Evolutionary conservation across 2,113 vertebrate genomes (phyloP).

Genomic region (Cinclus cinclus): DNA sequence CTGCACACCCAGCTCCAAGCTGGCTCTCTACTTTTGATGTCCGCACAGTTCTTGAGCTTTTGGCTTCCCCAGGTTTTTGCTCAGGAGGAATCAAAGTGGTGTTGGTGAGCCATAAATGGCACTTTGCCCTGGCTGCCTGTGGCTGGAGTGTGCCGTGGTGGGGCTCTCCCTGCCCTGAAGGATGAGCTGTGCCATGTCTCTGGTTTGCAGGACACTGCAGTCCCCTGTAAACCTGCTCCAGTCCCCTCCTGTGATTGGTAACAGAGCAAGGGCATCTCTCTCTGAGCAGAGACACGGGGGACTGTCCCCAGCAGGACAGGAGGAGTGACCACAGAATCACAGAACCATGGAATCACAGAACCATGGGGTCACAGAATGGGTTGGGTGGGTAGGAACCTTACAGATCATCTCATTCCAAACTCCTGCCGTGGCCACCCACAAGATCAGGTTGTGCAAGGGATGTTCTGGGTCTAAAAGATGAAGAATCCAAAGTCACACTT

Average conservation of each 20-base stretch:
- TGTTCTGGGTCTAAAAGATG: neutral
- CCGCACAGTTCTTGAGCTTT: neutral
- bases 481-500: neutral
- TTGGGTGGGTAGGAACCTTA: neutral
- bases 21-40: rapidly evolving
- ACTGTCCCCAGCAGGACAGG: neutral
- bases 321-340: neutral
- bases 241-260: neutral
- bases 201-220: neutral
- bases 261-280: rapidly evolving
- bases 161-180: neutral
- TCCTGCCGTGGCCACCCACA: neutral
- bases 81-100: neutral
- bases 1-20: rapidly evolving
- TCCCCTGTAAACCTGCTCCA: neutral
- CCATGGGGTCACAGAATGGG: neutral
- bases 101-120: rapidly evolving
- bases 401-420: rapidly evolving
- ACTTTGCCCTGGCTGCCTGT: neutral
- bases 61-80: neutral
- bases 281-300: neutral
- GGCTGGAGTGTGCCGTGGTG: rapidly evolving
- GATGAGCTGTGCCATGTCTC: rapidly evolving
- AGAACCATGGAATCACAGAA: neutral
- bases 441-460: neutral